Evolutionary conservation across 1,140 invertebrate species (phyloP), one percentile per base, ranked within the genome.

Genomic region (Hesperophylax magnus): DNA sequence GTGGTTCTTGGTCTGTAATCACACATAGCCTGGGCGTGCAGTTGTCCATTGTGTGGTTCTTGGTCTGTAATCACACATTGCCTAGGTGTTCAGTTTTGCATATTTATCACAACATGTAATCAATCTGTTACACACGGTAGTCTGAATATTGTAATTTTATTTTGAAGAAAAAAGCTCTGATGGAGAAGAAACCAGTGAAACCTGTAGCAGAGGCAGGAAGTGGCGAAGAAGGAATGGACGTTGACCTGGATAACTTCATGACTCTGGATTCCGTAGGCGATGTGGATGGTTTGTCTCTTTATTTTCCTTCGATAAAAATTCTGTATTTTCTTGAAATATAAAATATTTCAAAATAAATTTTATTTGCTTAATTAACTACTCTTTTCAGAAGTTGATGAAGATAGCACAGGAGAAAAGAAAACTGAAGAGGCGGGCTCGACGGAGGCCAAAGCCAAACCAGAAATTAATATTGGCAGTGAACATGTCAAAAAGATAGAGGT

Each of bases 191-290:
- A 11, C 86, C 86, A n/a, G 85, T 84, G 2, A 90, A 89, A 53
- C 87, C 88, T 0, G 88, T 88, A 53, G 65, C 58, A 17, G 87
- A 86, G 27, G 92, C 92, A 79, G 92, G 89, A 17, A 94, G 92
- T 83, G 93, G 88, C 1, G 93, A 93, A 84, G 94, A 94, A 81
- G 93, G 94, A 67, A 93, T 94, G 85, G 94, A 95, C 86, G 92
- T 94, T 4, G 94, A 95, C 89, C 91, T 96, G 61, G 94, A 96
- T 72, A 95, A 96, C 86, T 96, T 96, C 84, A 94, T 96, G 90
- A 95, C 95, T 31, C 90, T 96, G 9, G 95, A 96, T 88, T 95
- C 95, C 20, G 94, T 96, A 20, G 95, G 95, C n/a, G 94, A 95
- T 88, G 94, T 94, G 20, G 95, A 96, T 89, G 94, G 93, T 93